Base-by-base conservation (phyloP, 2,888 invertebrate species). In the Stenoptilia bipunctidactyla region DNA sequence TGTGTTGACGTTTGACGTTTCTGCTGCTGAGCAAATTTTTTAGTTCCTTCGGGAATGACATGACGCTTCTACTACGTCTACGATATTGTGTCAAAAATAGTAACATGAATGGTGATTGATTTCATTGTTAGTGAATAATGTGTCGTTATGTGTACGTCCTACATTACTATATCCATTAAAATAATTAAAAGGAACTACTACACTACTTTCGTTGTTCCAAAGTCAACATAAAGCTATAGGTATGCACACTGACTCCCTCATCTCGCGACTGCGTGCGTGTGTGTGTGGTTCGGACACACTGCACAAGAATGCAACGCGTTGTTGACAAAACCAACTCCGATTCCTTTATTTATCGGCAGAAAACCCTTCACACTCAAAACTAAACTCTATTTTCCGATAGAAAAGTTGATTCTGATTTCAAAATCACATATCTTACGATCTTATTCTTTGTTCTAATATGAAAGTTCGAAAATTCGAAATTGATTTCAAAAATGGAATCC, bases 331-430 rank as follows among this genome's bases (percentile, higher is more conserved):
- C 72, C 76, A 79, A 74, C 80, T 77, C 79, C 80, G 79, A 80
- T 79, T 82, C 77, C 77, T 83, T 83, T 83, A 83, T 83, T 82
- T 83, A 83, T 80, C 73, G 65, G 77, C 76, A 79, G 77, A 77
- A 80, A 80, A 80, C 74, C 77, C 71, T 66, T 69, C n/a, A 33
- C 38, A 15, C 8, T 9, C 40, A 41, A 13, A 15, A 36, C 15
- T 2, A 4, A 48, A 48, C 1, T 13, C 15, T 0, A 64, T 46
- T 48, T 36, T 44, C 9, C 9, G 12, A 30, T 12, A 30, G 12
- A 30, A 30, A 4, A 30, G 57, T 56, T 1, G 6, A 37, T 37
- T 44, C 13, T 3, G 1, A 1, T 1, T 2, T n/a, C 4, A 15
- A n/a, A 30, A 8, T 30, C 30, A 9, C n/a, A 38, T 45, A 42